phyloP scores from a whole-genome alignment of 92 coral and sea anemone species.

The Galaxea fascicularis region DNA sequence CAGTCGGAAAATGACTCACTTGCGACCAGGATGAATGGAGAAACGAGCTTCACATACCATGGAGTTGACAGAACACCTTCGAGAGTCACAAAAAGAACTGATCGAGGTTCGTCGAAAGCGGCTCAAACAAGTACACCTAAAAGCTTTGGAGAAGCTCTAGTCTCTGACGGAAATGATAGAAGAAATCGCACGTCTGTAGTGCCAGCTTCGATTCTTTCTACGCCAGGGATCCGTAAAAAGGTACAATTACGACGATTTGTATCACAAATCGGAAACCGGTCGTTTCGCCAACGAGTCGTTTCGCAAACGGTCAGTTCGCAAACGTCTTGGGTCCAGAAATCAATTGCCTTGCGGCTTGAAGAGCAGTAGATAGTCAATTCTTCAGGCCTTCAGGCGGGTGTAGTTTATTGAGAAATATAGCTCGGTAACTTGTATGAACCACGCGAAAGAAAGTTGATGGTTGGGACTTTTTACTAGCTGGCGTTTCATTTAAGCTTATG shows the following conservation, averaged over 20 bases:
- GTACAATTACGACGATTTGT: background rate
- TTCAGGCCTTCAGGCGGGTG: too few species aligned
- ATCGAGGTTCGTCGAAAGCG: slow-evolving; percentile 5
- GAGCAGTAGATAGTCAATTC: too few species aligned
- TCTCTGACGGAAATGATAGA: slow-evolving; percentile 79
- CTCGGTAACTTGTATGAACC: too few species aligned
- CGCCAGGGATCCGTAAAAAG: slow-evolving; percentile 65
- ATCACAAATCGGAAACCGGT: too few species aligned
- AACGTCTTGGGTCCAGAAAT: too few species aligned
- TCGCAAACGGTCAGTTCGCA: too few species aligned
- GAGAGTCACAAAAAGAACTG: slow-evolving; percentile 52
- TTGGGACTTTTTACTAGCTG: too few species aligned
- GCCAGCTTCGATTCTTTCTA: slow-evolving; percentile 74
- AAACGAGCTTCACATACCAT: slow-evolving; percentile 77
- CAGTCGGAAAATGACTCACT: slow-evolving; percentile 39
- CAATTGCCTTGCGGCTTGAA: too few species aligned
- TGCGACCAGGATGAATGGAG: slow-evolving; percentile 52
- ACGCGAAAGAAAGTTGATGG: too few species aligned
- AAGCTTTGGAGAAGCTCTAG: slow-evolving; percentile 70
- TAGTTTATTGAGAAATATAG: too few species aligned
- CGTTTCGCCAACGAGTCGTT: too few species aligned
- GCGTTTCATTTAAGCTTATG: too few species aligned
- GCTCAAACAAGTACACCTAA: slow-evolving; percentile 71
- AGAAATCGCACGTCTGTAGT: slow-evolving; percentile 50
- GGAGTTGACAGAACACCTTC: slow-evolving; percentile 79